A percentile compares a stretch with the other conserved stretches of the same genome.
Conservation (phyloP, 2,113 vertebrate species). For the Excalfactoria chinensis region DNA sequence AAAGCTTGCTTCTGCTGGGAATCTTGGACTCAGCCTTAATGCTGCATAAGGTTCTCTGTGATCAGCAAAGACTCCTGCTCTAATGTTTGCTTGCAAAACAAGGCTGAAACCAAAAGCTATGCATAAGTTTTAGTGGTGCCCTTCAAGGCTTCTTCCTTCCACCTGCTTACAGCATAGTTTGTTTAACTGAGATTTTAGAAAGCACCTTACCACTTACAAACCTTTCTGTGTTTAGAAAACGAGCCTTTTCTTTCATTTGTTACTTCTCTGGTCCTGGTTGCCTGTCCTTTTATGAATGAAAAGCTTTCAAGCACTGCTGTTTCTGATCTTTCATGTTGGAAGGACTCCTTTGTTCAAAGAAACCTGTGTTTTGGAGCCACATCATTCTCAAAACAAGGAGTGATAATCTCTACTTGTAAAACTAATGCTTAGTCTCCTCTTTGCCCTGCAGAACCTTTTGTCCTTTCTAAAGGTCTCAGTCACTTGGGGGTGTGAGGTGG, state of each 20-base stretch:
- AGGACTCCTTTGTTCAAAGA: not conserved
- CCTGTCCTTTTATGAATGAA: not conserved
- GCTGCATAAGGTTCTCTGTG: not conserved
- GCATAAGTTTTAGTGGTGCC: not conserved
- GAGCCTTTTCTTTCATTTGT: not conserved
- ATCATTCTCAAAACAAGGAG: not conserved
- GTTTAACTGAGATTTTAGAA: not conserved
- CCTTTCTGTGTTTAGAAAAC: not conserved
- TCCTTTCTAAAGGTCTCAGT: not conserved
- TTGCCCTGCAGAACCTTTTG: not conserved
- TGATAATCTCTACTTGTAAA: not conserved
- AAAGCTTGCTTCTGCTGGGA: not conserved
- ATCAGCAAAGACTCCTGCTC: not conserved
- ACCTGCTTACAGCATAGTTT: rapidly evolving
- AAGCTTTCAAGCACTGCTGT: not conserved
- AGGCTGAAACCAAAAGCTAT: not conserved
- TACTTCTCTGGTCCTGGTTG: not conserved
- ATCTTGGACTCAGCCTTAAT: not conserved
- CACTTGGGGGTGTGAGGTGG: not conserved
- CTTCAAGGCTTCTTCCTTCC: not conserved
- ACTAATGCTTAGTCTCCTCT: not conserved
- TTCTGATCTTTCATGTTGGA: not conserved
- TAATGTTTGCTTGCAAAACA: not conserved
- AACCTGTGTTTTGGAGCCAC: not conserved
- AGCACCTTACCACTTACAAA: not conserved